Conservation (phyloP, 2,113 vertebrate species). For the Sakesphorus luctuosus region DNA sequence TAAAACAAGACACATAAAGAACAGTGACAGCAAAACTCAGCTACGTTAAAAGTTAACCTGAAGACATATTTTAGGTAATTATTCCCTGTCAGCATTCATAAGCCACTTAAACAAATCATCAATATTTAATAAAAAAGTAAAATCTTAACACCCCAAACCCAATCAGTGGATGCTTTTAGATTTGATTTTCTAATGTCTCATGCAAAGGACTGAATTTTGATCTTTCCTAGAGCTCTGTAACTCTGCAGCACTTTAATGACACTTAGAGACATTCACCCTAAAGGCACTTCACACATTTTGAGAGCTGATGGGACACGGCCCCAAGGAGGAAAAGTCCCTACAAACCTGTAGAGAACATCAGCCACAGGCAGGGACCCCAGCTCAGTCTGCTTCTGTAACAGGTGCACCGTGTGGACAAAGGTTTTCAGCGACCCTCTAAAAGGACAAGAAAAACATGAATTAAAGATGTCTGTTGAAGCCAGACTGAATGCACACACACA, state of each 20-base stretch:
- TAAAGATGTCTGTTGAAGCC: constrained; percentile 23
- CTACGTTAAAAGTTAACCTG: background rate
- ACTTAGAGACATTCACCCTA: background rate
- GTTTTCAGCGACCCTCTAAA: constrained; percentile 97
- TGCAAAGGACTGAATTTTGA: background rate
- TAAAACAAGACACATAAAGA: background rate
- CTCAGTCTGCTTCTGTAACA: constrained; percentile 96
- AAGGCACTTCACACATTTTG: background rate
- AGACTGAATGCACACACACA: background rate
- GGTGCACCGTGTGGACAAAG: constrained; percentile 97
- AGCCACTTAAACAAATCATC: background rate
- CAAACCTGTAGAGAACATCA: constrained; percentile 95
- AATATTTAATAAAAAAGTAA: background rate
- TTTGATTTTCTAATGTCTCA: background rate
- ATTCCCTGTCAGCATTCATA: background rate
- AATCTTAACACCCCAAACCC: background rate
- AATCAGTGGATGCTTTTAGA: background rate
- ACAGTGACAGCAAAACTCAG: background rate
- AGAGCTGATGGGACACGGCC: background rate
- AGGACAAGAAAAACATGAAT: constrained; percentile 67
- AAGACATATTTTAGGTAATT: background rate
- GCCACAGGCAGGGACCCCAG: constrained; percentile 93
- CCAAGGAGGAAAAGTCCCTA: background rate
- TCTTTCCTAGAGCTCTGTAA: background rate
- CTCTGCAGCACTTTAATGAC: background rate